Evolutionary conservation across 2,113 vertebrate species (phyloP).

Genomic region (Saccopteryx leptura): DNA sequence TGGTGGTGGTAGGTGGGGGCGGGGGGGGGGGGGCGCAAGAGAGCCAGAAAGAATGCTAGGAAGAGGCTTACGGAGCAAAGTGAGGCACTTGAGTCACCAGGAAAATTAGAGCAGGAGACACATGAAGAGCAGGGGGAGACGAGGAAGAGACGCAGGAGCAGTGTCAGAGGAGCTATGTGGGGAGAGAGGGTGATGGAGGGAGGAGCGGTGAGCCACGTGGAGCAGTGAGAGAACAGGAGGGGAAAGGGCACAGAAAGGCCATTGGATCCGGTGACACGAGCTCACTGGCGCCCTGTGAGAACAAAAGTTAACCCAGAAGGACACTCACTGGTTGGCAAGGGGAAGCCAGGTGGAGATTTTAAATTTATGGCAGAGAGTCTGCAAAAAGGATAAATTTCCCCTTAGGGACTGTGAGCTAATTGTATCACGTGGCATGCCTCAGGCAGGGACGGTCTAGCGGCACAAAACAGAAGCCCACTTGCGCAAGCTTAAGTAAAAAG

Average conservation of each 20-base stretch:
- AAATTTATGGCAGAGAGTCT: constrained; percentile 70
- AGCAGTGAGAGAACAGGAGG: not conserved
- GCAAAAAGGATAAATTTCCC: constrained; percentile 67
- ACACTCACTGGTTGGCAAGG: constrained; percentile 65
- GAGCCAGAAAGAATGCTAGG: not conserved
- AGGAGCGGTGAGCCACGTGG: not conserved
- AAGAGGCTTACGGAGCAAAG: not conserved
- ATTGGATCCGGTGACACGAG: not conserved
- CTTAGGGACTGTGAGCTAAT: constrained; percentile 73
- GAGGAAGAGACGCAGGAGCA: not conserved
- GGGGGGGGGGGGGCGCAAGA: not conserved
- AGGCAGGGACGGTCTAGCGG: not conserved
- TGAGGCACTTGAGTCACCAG: not conserved
- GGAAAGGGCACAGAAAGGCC: not conserved
- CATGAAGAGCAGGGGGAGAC: not conserved
- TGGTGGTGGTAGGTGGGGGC: too few species aligned
- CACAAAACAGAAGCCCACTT: constrained; percentile 63
- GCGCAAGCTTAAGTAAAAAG: constrained; percentile 39
- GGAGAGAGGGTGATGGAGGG: not conserved
- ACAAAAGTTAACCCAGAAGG: constrained; percentile 72
- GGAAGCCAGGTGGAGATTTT: constrained; percentile 69
- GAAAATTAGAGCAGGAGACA: not conserved
- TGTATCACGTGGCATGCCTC: constrained; percentile 44
- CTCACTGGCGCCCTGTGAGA: not conserved
- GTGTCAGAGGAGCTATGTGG: not conserved